Evolutionary conservation across 1,140 invertebrate genomes (phyloP).

Genomic region (Microplitis mediator): DNA sequence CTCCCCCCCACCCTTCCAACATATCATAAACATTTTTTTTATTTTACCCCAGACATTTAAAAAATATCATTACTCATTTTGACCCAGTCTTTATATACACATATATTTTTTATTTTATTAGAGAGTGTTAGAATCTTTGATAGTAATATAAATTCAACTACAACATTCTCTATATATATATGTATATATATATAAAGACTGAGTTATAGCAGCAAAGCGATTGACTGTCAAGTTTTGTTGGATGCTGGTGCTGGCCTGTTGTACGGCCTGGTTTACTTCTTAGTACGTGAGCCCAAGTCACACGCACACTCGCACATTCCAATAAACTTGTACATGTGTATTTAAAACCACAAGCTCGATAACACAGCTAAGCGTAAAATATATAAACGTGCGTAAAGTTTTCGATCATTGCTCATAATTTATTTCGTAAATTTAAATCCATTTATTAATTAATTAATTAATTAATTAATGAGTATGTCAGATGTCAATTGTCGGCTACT

Average conservation of each 20-base stretch:
- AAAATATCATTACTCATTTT: too few relatives aligned
- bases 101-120: too few relatives aligned
- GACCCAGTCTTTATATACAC: too few relatives aligned
- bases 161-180: background rate
- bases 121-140: too few relatives aligned
- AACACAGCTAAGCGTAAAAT: background rate
- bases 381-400: background rate
- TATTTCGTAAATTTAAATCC: too few relatives aligned
- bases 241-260: slow-evolving; percentile 40
- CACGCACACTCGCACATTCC: slow-evolving; percentile 11
- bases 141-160: too few relatives aligned
- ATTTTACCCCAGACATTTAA: too few relatives aligned
- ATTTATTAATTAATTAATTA: too few relatives aligned
- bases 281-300: slow-evolving; percentile 32
- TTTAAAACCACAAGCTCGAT: background rate
- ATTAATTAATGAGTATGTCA: too few relatives aligned
- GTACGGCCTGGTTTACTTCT: slow-evolving; percentile 61
- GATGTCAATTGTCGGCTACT: too few relatives aligned
- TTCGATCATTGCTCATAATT: background rate
- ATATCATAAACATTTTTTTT: too few relatives aligned
- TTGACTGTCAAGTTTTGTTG: slow-evolving; percentile 2
- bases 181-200: background rate
- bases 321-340: slow-evolving; percentile 34
- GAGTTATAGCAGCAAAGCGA: background rate
- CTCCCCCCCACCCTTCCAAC: too few relatives aligned